Base-by-base conservation (phyloP, 2,113 vertebrate genomes). In the Cichladusa arquata region DNA sequence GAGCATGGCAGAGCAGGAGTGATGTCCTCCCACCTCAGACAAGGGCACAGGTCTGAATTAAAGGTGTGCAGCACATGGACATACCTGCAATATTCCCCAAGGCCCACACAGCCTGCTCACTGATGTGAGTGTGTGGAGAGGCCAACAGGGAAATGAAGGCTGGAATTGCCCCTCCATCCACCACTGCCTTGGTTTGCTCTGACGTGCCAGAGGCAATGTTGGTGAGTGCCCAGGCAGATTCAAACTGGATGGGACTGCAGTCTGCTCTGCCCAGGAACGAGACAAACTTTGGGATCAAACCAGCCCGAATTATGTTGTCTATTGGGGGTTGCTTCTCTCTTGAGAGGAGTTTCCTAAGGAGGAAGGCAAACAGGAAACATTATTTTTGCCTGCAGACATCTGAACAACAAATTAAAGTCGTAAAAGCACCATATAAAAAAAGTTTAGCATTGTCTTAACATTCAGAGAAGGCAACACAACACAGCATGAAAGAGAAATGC, bases 71-170 rank as follows among this genome's bases (percentile, higher is more conserved):
- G 50, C 25, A 61, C 15, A 33, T 1, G 6, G 22, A 95, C 88
- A 53, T 98, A 99, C 99, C 99, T 98, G 99, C 99, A 65, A 99
- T 99, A 65, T 99, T 99, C 54, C 99, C 99, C 23, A 99, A 81
- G 7, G 99, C 99, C 98, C 99, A 99, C 48, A 99, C 98, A 70
- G 99, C 99, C 95, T 99, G 99, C 95, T 99, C 99, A 58, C 98
- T 99, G 97, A 99, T 98, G 90, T 99, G 98, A 51, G 97, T 79
- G 47, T 99, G 98, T 14, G 99, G 98, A 34, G 99, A 99, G 11
- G 98, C 93, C 95, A 99, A 91, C 9, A 99, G 97, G 10, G 89
- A 97, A 87, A 99, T 98, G 83, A 99, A 99, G 45, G 99, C 98
- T 57, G 98, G 98, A 70, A 99, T 97, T 53, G 98, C 99, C 16